Percentiles rank a stretch among this genome's conserved stretches.
Evolutionary conservation across 2,113 vertebrate species (phyloP).

Genomic region (Rhinopomastus cyanomelas): DNA sequence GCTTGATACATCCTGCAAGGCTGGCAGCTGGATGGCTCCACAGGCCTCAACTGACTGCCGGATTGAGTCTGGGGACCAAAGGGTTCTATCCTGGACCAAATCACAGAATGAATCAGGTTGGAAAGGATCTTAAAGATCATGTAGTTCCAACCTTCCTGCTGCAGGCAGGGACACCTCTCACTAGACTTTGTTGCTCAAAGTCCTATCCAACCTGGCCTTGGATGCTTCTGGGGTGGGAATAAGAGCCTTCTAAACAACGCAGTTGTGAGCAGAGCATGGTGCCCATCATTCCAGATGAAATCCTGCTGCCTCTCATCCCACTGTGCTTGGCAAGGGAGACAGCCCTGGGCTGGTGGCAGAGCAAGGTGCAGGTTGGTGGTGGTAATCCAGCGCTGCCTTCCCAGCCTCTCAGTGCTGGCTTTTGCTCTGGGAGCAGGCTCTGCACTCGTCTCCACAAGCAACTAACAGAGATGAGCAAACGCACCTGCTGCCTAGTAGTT

Average conservation of each 20-base stretch:
- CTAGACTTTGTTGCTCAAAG: too few species aligned
- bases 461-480: neutral
- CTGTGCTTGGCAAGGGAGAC: too few species aligned
- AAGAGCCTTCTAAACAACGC: neutral
- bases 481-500: neutral
- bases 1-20: neutral
- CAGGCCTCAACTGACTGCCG: fast-evolving
- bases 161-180: too few species aligned
- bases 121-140: too few species aligned
- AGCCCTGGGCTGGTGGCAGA: too few species aligned
- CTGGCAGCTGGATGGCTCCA: neutral
- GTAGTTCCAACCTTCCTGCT: too few species aligned
- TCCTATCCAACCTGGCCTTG: too few species aligned
- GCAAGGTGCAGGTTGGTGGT: neutral
- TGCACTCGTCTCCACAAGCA: neutral
- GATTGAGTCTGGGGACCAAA: neutral
- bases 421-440: neutral
- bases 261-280: neutral
- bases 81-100: too few species aligned
- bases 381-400: neutral
- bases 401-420: fast-evolving
- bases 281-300: neutral
- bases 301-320: neutral
- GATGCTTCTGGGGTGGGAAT: neutral
- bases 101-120: too few species aligned